These are phyloP conservation scores for Melinaea marsaeus DNA, from an alignment of 2,888 invertebrate genomes.

Conservation along the genomic window DNA sequence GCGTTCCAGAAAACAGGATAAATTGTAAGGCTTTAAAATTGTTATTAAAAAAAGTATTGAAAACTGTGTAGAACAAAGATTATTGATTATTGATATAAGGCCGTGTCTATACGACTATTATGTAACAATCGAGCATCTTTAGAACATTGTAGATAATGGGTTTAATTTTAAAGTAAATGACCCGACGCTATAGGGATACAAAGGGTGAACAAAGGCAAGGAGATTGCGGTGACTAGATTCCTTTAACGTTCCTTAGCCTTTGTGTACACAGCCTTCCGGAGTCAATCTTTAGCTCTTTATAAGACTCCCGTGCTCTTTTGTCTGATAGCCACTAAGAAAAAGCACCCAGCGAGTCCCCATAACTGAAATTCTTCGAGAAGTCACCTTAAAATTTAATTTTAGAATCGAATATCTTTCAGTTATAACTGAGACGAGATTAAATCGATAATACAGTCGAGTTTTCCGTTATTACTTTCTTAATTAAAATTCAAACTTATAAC, in stretches of 20 bases:
- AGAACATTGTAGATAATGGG: conserved; percentile 14
- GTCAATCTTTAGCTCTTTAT: conserved; percentile 12
- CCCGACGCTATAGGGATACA: conserved; percentile 22
- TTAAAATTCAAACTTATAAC: conserved; percentile 22
- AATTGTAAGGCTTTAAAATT: too few species aligned
- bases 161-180: conserved; percentile 26
- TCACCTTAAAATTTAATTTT: too few species aligned
- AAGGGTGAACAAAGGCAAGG: conserved; percentile 22
- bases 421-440: conserved; percentile 11
- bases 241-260: conserved; percentile 22
- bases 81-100: neutral
- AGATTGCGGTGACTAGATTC: conserved; percentile 26
- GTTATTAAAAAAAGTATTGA: too few species aligned
- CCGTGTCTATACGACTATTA: neutral
- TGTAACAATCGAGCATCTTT: conserved; percentile 1
- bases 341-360: neutral
- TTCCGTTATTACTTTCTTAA: conserved; percentile 23
- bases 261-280: conserved; percentile 18
- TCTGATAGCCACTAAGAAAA: conserved; percentile 4
- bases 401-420: neutral
- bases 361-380: too few species aligned
- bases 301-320: conserved; percentile 18
- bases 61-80: too few species aligned
- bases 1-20: too few species aligned
- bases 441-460: conserved; percentile 25